phyloP scores from a whole-genome alignment of 2,797 vertebrate genomes.

The Anableps anableps region DNA sequence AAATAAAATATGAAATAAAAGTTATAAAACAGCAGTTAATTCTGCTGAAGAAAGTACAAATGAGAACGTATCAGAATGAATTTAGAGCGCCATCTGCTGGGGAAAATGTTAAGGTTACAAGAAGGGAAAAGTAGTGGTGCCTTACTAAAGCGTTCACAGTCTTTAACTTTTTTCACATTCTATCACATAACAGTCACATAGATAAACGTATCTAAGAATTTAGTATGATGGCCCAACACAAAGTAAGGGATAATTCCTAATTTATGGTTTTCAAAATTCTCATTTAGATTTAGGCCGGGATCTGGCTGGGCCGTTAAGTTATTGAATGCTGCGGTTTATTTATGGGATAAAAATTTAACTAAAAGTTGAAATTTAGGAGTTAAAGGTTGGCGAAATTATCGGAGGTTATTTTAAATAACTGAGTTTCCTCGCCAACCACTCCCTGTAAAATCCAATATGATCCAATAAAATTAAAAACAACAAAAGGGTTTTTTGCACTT shows the following conservation, averaged over 20 bases:
- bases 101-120: not conserved
- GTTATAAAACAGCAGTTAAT: not conserved
- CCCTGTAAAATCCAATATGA: not conserved
- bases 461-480: too few relatives aligned
- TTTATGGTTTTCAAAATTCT: not conserved
- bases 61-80: conserved; percentile 13
- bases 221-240: not conserved
- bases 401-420: not conserved
- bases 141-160: not conserved
- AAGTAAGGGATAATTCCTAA: not conserved
- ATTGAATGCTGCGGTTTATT: not conserved
- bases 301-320: not conserved
- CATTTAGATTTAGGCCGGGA: not conserved
- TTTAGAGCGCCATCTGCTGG: conserved; percentile 74
- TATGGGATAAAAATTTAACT: not conserved
- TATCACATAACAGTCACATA: not conserved
- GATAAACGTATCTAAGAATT: not conserved
- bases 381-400: not conserved
- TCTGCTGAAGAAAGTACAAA: not conserved
- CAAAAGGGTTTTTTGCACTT: not conserved
- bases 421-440: too few relatives aligned
- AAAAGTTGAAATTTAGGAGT: not conserved
- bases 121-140: not conserved
- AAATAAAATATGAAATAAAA: not conserved
- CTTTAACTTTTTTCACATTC: not conserved